These are phyloP conservation scores for Oligia fasciuncula DNA, from an alignment of 2,888 invertebrate species.

Conservation along the genomic window DNA sequence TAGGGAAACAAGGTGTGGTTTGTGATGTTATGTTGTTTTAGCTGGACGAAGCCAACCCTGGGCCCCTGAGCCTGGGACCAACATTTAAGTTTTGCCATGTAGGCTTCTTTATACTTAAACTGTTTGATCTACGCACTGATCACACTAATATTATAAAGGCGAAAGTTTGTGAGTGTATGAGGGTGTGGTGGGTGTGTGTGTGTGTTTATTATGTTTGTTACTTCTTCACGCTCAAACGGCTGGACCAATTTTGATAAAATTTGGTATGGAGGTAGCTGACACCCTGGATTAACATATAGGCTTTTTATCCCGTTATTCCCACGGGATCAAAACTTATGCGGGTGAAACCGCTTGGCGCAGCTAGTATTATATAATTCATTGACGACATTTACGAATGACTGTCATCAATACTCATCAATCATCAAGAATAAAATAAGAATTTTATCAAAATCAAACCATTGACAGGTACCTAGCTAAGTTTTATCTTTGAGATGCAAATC, in stretches of 20 bases:
- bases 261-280: too few relatives aligned
- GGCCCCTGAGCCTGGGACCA: background rate
- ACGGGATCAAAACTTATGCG: too few relatives aligned
- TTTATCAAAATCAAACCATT: constrained; percentile 43
- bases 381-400: constrained; percentile 31
- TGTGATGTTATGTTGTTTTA: background rate
- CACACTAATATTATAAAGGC: too few relatives aligned
- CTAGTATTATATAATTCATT: background rate
- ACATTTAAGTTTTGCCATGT: background rate
- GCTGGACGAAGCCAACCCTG: background rate
- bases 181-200: too few relatives aligned
- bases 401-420: constrained; percentile 44
- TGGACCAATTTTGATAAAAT: too few relatives aligned
- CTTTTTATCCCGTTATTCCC: too few relatives aligned
- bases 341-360: too few relatives aligned
- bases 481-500: constrained; percentile 49
- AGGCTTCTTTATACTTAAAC: background rate
- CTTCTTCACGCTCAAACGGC: too few relatives aligned
- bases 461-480: constrained; percentile 30
- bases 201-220: too few relatives aligned
- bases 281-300: too few relatives aligned
- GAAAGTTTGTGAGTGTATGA: too few relatives aligned
- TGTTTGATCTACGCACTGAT: background rate
- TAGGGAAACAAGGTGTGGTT: background rate
- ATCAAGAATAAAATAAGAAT: constrained; percentile 22